A percentile compares a stretch with the other conserved stretches of the same genome.
phyloP scores from a whole-genome alignment of 2,113 vertebrate genomes.

The Diadophis punctatus region DNA sequence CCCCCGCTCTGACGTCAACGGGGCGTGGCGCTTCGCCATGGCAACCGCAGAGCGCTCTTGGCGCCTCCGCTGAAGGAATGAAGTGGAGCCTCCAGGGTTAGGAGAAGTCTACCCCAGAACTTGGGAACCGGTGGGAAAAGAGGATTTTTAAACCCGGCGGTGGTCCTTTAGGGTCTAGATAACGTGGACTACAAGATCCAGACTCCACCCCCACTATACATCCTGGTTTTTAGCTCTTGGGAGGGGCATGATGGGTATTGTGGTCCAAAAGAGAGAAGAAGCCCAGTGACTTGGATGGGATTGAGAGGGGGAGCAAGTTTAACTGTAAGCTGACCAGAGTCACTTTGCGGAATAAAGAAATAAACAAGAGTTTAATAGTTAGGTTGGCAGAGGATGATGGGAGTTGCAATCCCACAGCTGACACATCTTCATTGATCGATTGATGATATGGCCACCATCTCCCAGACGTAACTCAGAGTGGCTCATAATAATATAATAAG shows the following conservation, averaged over 20 bases:
- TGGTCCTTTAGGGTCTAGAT: neutral
- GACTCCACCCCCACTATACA: neutral
- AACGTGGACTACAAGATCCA: neutral
- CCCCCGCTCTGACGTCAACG: neutral
- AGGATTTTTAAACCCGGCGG: neutral
- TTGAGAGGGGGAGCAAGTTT: neutral
- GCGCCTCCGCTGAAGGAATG: neutral
- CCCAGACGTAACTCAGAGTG: neutral
- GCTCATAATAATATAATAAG: neutral
- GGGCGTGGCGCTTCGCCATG: neutral
- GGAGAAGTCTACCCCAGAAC: neutral
- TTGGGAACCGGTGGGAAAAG: neutral
- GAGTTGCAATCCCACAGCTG: neutral
- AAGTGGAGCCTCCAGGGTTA: neutral
- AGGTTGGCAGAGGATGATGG: neutral
- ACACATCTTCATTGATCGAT: neutral
- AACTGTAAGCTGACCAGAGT: neutral
- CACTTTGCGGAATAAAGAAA: neutral
- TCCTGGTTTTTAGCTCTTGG: neutral
- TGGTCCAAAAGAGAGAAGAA: neutral
- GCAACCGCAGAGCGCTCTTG: neutral
- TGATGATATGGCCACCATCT: neutral
- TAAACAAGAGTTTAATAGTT: neutral
- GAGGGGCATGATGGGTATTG: neutral
- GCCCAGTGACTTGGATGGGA: neutral